Evolutionary conservation across 2,113 vertebrate species (phyloP).

Genomic region (Microcebus griseorufus): DNA sequence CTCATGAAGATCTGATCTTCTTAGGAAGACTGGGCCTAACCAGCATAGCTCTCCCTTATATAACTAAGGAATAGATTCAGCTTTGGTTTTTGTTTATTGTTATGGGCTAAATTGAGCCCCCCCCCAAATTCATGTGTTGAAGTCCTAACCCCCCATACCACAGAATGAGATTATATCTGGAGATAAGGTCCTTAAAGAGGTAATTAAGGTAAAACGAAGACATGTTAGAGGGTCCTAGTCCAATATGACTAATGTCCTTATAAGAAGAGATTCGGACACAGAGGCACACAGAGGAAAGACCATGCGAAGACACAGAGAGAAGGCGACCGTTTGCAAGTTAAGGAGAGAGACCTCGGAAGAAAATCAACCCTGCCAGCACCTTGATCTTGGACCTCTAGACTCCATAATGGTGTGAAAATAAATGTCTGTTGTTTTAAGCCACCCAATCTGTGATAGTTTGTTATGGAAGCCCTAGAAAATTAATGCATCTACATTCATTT

Average conservation of each 20-base stretch:
- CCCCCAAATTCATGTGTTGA: background rate
- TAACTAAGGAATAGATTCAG: background rate
- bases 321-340: background rate
- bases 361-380: background rate
- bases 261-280: background rate
- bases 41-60: background rate
- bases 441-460: background rate
- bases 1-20: background rate
- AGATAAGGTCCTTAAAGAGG: background rate
- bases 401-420: background rate
- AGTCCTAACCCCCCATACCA: background rate
- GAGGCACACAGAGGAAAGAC: background rate
- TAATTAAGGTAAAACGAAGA: background rate
- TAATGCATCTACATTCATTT: background rate
- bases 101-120: background rate
- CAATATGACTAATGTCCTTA: background rate
- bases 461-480: background rate
- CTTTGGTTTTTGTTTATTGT: background rate
- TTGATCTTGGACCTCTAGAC: background rate
- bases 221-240: background rate
- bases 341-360: background rate
- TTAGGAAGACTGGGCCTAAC: background rate
- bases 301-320: background rate
- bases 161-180: background rate
- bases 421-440: background rate